phyloP scores from a whole-genome alignment of 2,797 vertebrate species.

The Ciconia nigra region DNA sequence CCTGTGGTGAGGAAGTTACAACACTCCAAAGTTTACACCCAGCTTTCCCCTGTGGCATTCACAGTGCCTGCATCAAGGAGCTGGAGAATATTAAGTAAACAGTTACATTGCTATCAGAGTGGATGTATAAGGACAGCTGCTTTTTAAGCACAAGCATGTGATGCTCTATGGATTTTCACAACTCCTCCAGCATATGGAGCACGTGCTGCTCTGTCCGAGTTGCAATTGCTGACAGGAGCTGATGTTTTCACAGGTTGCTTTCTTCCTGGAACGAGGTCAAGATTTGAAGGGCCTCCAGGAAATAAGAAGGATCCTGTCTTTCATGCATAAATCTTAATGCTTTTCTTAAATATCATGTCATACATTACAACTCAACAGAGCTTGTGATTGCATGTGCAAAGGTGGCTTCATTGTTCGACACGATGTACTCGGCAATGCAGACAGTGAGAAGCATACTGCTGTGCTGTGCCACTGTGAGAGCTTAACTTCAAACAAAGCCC shows the following conservation, averaged over 20 bases:
- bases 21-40: background rate
- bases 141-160: background rate
- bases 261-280: background rate
- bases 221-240: background rate
- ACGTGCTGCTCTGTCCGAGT: background rate
- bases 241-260: constrained; percentile 13
- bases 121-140: background rate
- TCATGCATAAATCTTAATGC: background rate
- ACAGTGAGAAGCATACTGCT: background rate
- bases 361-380: background rate
- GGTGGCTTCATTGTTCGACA: background rate
- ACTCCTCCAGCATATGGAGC: background rate
- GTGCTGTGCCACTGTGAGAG: background rate
- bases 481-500: background rate
- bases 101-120: background rate
- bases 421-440: background rate
- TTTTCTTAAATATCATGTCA: background rate
- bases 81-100: background rate
- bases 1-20: background rate
- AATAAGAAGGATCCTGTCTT: background rate
- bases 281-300: background rate
- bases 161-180: background rate
- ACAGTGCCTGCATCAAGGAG: background rate
- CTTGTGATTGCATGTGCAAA: background rate
- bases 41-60: background rate